Evolutionary conservation across 2,113 vertebrate species (phyloP).

Genomic region (Herpailurus yagouaroundi): DNA sequence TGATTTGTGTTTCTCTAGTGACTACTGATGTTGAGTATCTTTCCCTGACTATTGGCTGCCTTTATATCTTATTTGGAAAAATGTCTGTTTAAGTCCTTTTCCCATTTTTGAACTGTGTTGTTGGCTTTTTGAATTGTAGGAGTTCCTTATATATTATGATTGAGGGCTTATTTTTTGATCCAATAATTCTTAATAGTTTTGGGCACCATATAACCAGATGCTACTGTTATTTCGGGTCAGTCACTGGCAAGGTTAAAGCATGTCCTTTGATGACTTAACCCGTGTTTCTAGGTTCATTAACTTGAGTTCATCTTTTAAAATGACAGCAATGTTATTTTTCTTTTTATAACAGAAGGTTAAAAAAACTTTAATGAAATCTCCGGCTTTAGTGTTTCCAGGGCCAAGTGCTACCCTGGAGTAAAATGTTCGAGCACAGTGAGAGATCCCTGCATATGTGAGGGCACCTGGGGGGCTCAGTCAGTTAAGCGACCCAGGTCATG

Average conservation of each 20-base stretch:
- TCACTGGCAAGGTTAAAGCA: not conserved
- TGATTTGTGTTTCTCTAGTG: not conserved
- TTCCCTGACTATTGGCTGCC: not conserved
- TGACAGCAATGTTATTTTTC: not conserved
- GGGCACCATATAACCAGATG: not conserved
- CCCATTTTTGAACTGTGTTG: not conserved
- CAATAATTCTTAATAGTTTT: not conserved
- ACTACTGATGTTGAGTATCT: not conserved
- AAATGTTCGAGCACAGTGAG: not conserved
- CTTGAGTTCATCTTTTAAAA: not conserved
- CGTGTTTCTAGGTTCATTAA: not conserved
- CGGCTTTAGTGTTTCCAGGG: not conserved
- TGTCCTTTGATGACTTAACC: not conserved
- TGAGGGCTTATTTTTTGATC: not conserved
- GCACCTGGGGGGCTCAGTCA: no score
- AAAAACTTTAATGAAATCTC: not conserved
- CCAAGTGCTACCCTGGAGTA: not conserved
- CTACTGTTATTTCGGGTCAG: not conserved
- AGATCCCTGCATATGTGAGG: not conserved
- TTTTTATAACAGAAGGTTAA: not conserved
- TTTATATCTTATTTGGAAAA: not conserved
- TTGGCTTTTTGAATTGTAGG: not conserved
- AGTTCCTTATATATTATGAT: not conserved
- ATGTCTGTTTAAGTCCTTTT: not conserved
- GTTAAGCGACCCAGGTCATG: no score